These are phyloP conservation scores for Nesogale talazaci DNA, from an alignment of 2,113 vertebrate genomes.

Conservation along the genomic window DNA sequence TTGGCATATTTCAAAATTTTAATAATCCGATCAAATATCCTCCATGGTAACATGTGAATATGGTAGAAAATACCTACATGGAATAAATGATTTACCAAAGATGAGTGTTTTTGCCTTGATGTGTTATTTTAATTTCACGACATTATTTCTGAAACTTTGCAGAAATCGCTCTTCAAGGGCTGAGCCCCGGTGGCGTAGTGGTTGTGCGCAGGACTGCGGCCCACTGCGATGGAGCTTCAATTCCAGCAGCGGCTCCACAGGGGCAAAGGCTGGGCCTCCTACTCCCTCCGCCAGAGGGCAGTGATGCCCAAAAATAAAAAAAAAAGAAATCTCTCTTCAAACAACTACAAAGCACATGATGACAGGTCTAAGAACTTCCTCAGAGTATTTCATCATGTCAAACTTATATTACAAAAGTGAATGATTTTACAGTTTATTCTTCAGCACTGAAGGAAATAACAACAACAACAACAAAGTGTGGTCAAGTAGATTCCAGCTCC, in stretches of 20 bases:
- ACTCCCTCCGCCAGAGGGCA: too few species aligned
- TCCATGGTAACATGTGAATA: background rate
- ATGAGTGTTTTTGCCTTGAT: background rate
- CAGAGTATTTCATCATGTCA: conserved; percentile 1
- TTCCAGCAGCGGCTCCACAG: too few species aligned
- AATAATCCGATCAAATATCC: background rate
- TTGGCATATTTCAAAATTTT: conserved; percentile 15
- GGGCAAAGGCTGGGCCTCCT: too few species aligned
- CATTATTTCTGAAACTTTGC: conserved; percentile 1
- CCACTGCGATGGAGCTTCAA: too few species aligned
- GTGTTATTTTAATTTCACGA: background rate
- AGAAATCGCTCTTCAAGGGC: too few species aligned
- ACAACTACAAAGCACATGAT: background rate
- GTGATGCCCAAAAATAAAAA: too few species aligned
- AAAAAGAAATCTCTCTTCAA: too few species aligned
- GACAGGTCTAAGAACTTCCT: background rate
- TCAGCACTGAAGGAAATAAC: background rate
- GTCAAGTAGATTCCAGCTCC: too few species aligned
- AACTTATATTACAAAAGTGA: background rate
- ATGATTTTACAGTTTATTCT: conserved; percentile 7
- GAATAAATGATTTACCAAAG: conserved; percentile 36
- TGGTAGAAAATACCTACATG: background rate
- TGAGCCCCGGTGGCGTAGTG: too few species aligned
- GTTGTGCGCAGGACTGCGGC: too few species aligned
- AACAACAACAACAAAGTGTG: too few species aligned